Evolutionary conservation across 2,113 vertebrate genomes (phyloP), one percentile per base, ranked within the genome.

Genomic region (Solea solea): DNA sequence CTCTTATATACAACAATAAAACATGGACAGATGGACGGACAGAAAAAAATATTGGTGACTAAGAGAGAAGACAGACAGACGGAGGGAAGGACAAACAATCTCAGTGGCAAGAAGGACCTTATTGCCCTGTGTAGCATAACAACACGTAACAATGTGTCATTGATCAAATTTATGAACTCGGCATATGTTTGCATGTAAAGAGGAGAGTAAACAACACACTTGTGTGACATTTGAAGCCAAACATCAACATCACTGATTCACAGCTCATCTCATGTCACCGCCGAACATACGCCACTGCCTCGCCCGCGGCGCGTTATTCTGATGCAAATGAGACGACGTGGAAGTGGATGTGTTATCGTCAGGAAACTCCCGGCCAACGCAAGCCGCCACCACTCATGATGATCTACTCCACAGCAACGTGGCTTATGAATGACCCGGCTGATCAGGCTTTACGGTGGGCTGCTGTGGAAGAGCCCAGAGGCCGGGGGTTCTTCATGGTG

Each of bases 281-380:
- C 70, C 80, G 85, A 89, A 83, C 86, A 21, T 78, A 78, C 78
- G 7, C 64, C n/a, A 11, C 16, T 11, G 49, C 45, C 46, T 86
- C 39, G 71, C 75, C 78, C 15, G 62, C 44, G 52, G 76, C 72
- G 57, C 10, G 63, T 74, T 46, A 69, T 70, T 62, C 53, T 21
- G 59, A 86, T 88, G 82, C 78, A 89, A 85, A 89, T 85, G 59
- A 76, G 84, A 65, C 57, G 59, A 21, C 61, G 74, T 48, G 74
- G 62, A 69, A 63, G 6, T 25, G 63, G 75, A 62, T 64, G 72
- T n/a, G 58, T 74, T 41, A 46, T 82, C 71, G 74, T 45, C 28
- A 15, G 52, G 44, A 74, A 74, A 63, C 60, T 69, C 46, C 41
- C 59, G 51, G 64, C 61, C 62, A 42, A 69, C 72, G 28, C 45